Base-by-base conservation (phyloP, 2,113 vertebrate species). In the Butastur rufipennis region DNA sequence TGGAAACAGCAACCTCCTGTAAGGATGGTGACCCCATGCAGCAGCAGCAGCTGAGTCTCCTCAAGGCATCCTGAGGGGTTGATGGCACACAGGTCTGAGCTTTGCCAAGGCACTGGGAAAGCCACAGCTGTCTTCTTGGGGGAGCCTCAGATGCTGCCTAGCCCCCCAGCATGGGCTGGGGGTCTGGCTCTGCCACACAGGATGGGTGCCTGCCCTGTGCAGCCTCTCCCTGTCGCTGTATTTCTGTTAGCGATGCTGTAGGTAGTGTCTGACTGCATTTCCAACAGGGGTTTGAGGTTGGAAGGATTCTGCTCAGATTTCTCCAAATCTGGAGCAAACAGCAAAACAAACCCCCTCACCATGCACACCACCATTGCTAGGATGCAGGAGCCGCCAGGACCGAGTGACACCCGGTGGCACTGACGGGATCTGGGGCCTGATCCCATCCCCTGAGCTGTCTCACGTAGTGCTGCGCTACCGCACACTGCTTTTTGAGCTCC, bases 351-450 rank as follows among this genome's bases (percentile, higher is more conserved):
- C 6, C 9, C 10, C 4, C 4, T 75, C 8, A 25, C 23, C 32
- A 6, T 8, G 6, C 11, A 1, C 34, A 26, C 13, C 2, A 1
- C n/a, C 4, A 2, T 45, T 27, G 31, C 13, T 20, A 31, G 21
- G 32, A 12, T 62, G 16, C 26, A 26, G 27, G 25, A 77, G 42
- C 31, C 22, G 7, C 63, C 32, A 2, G 4, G 53, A 43, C 66
- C 0, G 1, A 62, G 27, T 70, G 42, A 47, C 36, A 50, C 4
- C 13, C 5, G 0, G 32, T 2, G 6, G 36, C 3, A 3, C 62
- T 9, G 6, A 16, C 2, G 5, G 48, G 20, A 7, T 59, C 71
- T 47, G 59, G 13, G 70, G 29, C 20, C 52, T 29, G 27, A 61
- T 55, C 65, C 36, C 45, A 13, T 48, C 70, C 31, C 65, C 66